Evolutionary conservation across 2,888 invertebrate species (phyloP).

Genomic region (Sceliomorpha sp.): DNA sequence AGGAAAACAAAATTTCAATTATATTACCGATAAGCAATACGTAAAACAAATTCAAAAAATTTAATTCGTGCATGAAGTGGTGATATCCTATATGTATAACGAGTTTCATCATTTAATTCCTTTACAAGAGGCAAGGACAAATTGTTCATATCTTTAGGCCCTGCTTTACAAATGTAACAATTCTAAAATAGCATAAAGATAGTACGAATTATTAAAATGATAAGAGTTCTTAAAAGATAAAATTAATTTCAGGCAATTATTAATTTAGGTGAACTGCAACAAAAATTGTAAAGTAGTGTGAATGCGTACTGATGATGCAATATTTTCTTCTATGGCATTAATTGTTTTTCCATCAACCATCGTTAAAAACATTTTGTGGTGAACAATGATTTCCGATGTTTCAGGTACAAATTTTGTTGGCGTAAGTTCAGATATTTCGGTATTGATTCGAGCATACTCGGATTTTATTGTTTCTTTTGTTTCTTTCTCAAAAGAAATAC

Average conservation of each 20-base stretch:
- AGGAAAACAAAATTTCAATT: too few species aligned
- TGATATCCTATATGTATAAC: constrained; percentile 3
- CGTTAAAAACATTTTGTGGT: constrained; percentile 2
- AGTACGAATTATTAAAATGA: too few species aligned
- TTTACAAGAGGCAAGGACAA: neutral
- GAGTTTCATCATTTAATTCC: neutral
- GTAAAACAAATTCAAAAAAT: constrained; percentile 6
- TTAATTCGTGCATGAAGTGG: constrained; percentile 7
- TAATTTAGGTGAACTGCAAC: too few species aligned
- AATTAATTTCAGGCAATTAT: too few species aligned
- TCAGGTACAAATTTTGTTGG: neutral
- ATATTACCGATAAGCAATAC: constrained; percentile 9
- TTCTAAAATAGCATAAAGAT: too few species aligned
- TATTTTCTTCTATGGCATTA: neutral
- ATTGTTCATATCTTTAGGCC: constrained; percentile 12
- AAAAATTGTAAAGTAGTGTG: constrained; percentile 5
- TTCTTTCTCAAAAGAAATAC: constrained; percentile 10
- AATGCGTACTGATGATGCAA: constrained; percentile 2
- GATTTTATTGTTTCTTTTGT: neutral
- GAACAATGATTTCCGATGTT: neutral
- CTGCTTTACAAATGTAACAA: constrained; percentile 8
- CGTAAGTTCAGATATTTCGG: neutral
- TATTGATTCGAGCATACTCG: neutral
- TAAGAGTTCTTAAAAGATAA: too few species aligned
- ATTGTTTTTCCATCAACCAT: constrained; percentile 9